Base-by-base conservation (phyloP, 2,888 invertebrate genomes). In the Glaucopsyche alexis region DNA sequence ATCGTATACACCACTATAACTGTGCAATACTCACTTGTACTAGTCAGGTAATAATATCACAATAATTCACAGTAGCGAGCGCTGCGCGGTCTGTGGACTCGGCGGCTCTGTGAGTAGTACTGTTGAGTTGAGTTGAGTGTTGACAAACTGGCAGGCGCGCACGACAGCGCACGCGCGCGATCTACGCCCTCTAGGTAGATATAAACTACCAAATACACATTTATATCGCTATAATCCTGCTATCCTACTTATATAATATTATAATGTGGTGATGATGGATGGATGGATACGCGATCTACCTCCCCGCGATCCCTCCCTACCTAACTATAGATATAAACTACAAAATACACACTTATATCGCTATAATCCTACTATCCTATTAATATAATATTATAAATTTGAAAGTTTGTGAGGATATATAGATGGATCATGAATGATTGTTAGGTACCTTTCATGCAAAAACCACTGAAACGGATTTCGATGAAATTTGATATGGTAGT, bases 71-170 rank as follows among this genome's bases (percentile, higher is more conserved):
- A 69, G 9, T 42, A 29, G 69, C 69, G 69, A 49, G 69, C 49
- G n/a, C 49, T 9, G 69, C 69, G 69, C 69, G 69, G n/a, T 49
- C 7, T 19, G 47, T 19, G 1, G 69, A 29, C 69, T 49, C 49
- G 19, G 19, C 69, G 19, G 69, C 14, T 42, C 7, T 7, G 14
- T 47, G 60, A 60, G 29, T 38, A 47, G 29, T 16, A 67, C 45
- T 47, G 69, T 66, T 66, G 55, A 55, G 55, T 66, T 66, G 55
- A 55, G 55, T 19, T 9, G 66, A 65, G 72, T 72, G 72, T 72
- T 72, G 72, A 72, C 72, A 72, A 72, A 72, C 72, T 52, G 66
- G n/a, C 19, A 71, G 60, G 50, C 66, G 50, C 65, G 40, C 72
- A 42, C 16, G 16, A 47, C 55, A 66, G 66, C 66, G 49, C 66